Base-by-base conservation (phyloP, 2,888 invertebrate species). In the Trissonchulus latispiculum region DNA sequence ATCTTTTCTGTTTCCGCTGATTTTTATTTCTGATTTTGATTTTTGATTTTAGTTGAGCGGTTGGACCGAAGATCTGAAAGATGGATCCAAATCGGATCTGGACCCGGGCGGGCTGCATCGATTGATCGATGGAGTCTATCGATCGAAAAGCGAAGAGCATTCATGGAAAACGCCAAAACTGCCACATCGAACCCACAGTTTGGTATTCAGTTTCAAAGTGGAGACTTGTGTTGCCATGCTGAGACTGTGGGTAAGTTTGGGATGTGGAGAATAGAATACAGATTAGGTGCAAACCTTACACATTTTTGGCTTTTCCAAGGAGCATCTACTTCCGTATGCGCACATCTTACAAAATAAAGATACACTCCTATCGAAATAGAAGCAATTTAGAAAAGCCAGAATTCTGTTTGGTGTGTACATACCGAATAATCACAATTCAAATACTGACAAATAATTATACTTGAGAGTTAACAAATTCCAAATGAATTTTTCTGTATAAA, bases 91-190 rank as follows among this genome's bases (percentile, higher is more conserved):
- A 23, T 48, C 36, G 3, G 67, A 64, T 29, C 67, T 66, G 36
- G 37, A 72, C 32, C 48, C 33, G 23, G 28, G n/a, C n/a, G 29
- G 31, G 2, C 61, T 67, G 23, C 36, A 86, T 70, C 90, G 89
- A 83, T 83, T 91, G 33, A 83, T 89, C 32, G 90, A 91, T 80
- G 90, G 90, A 0, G 87, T 89, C 2, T 89, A 90, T 79, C 85
- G 90, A 62, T 91, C 91, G 0, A 87, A 89, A 73, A 91, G 91
- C 81, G 91, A 91, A 83, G 87, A 88, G 61, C 90, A 91, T 84
- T 86, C 90, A 78, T 91, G 91, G 91, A 85, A 89, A 31, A 87
- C 89, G 32, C 89, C 90, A 1, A 89, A 88, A 78, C 88, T 88
- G 1, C 80, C 83, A 1, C 87, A 87, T n/a, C 83, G 84, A 2